Evolutionary conservation across 2,797 vertebrate genomes (phyloP).

Genomic region (Gobionotothen gibberifrons): DNA sequence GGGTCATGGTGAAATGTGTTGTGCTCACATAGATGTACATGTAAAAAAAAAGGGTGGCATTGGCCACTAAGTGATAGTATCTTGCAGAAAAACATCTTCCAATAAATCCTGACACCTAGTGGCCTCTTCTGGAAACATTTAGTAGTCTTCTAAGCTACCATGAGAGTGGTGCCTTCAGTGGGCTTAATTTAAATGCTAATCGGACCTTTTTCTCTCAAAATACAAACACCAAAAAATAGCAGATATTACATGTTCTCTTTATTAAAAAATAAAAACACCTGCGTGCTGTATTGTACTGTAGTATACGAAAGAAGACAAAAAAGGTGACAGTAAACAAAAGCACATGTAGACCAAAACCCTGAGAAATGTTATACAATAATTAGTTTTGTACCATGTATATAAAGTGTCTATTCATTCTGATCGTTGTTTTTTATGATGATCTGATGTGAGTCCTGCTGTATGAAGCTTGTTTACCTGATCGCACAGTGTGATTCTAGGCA

Average conservation of each 20-base stretch:
- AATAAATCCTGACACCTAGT: constrained; percentile 62
- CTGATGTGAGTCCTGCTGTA: constrained; percentile 15
- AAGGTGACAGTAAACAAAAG: too few species aligned
- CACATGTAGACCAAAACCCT: too few species aligned
- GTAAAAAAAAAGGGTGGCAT: not conserved
- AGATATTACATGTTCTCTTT: too few species aligned
- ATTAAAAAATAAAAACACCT: too few species aligned
- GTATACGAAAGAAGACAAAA: too few species aligned
- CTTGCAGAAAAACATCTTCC: not conserved
- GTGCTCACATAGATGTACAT: not conserved
- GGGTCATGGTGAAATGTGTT: constrained; percentile 13
- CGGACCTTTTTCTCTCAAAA: too few species aligned
- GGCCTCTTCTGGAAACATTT: constrained; percentile 35
- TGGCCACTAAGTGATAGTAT: not conserved
- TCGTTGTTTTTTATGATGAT: too few species aligned
- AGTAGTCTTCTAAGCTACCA: not conserved
- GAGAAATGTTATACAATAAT: too few species aligned
- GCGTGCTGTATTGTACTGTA: too few species aligned
- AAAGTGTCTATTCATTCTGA: too few species aligned
- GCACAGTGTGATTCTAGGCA: constrained; percentile 49
- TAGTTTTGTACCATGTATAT: too few species aligned
- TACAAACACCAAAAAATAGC: too few species aligned
- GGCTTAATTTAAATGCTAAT: not conserved
- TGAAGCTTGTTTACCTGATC: constrained; percentile 37
- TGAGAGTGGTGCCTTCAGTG: not conserved